Base-by-base conservation (phyloP, 2,797 vertebrate species). In the Nannoperca australis region DNA sequence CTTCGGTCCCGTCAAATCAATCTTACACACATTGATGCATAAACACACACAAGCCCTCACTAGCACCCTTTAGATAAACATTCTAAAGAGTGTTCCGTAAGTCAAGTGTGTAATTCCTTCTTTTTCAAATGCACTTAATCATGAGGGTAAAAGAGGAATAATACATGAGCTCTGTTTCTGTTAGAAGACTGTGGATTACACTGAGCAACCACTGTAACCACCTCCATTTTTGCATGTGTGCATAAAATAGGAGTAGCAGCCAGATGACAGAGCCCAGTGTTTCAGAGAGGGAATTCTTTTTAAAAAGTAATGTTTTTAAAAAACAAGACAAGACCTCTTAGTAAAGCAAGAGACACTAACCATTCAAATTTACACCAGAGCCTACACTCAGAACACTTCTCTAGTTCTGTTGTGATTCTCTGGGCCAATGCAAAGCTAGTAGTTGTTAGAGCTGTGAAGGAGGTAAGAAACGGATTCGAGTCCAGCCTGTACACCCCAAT, bases 251-350 rank as follows among this genome's bases (percentile, higher is more conserved):
- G 30, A 32, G 34, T 15, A 30, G 17, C 6, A 36, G 49, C 15
- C 6, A 32, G 15, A 59, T 74, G 51, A 42, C 12, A 78, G 32
- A 58, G 58, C 60, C 45, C 22, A 60, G 71, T 59, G 50, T 54
- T 69, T 54, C 51, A 75, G 3, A 73, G 10, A 47, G 40, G 18
- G 54, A 40, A 64, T 42, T 62, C 73, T 38, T 22, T 54, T 61
- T 70, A 76, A 14, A 79, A 84, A 79, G 72, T 68, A 13, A 13
- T 70, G 15, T 42, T 76, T 84, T 64, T 61, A n/a, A 66, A 66
- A 69, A 59, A 64, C 53, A 67, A 54, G 54, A 72, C 20, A 17
- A 60, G 11, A 10, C 36, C 36, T 38, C 49, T 70, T 69, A 34
- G 42, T 18, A 34, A 62, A 44, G n/a, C 47, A 17, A 50, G 55